Conservation (phyloP, 2,888 invertebrate genomes). For the Apocheima hispidaria region DNA sequence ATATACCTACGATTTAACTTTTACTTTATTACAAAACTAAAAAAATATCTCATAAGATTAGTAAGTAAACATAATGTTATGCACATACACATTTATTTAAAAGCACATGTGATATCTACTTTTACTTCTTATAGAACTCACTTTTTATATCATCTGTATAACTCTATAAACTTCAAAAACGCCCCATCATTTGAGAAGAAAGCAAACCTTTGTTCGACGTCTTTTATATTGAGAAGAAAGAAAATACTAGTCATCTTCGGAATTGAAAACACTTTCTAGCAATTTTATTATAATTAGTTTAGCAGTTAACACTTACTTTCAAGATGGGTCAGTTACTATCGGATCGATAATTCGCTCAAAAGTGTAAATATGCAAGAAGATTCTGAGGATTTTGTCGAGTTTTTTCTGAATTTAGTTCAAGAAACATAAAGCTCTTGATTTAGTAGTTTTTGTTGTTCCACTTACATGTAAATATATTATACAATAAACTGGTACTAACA, state of each 20-base stretch:
- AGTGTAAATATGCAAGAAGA: too few relatives aligned
- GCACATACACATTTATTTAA: constrained; percentile 20
- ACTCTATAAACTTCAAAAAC: constrained; percentile 26
- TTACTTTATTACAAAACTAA: constrained; percentile 27
- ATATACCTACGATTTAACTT: constrained; percentile 23
- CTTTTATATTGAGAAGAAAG: constrained; percentile 36
- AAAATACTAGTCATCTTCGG: constrained; percentile 34
- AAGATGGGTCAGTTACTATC: constrained; percentile 32
- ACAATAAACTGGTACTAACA: too few relatives aligned
- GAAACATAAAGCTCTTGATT: too few relatives aligned
- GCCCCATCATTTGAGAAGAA: constrained; percentile 44
- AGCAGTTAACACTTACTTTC: constrained; percentile 35
- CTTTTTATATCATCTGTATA: constrained; percentile 18
- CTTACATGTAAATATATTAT: too few relatives aligned
- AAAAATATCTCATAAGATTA: constrained; percentile 13
- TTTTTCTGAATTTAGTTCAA: too few relatives aligned
- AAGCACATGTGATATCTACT: constrained; percentile 10
- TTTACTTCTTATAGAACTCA: constrained; percentile 29
- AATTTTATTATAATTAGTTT: constrained; percentile 35
- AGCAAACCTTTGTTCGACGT: constrained; percentile 34
- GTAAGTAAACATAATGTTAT: constrained; percentile 23
- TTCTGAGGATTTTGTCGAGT: too few relatives aligned
- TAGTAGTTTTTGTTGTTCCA: neutral
- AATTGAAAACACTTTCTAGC: constrained; percentile 43
- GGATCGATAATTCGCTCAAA: too few relatives aligned